Percentiles rank a stretch among this genome's conserved stretches.
These are phyloP conservation scores for Cheilosia vernalis DNA, from an alignment of 2,888 invertebrate species.

Conservation along the genomic window DNA sequence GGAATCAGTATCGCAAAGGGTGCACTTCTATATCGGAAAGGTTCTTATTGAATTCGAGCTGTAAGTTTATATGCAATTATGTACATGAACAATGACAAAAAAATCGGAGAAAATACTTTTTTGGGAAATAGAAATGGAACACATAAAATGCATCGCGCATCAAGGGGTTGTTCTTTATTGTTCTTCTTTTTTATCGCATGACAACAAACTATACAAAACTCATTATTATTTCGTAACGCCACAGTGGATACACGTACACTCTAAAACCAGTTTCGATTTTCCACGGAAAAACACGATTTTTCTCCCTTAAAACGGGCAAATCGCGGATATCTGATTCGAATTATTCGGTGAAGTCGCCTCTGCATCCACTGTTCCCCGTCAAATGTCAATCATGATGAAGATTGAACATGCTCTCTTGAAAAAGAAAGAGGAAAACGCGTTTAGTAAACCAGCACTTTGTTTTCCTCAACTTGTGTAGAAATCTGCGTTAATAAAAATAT, in stretches of 20 bases:
- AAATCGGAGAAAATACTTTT: too few relatives aligned
- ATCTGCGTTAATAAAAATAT: conserved; percentile 64
- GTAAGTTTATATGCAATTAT: too few relatives aligned
- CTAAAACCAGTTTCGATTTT: conserved; percentile 45
- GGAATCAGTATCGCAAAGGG: too few relatives aligned
- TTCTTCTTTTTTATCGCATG: conserved; percentile 6
- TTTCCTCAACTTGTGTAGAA: conserved; percentile 26
- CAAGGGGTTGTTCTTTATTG: conserved; percentile 33
- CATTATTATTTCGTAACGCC: conserved; percentile 25
- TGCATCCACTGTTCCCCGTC: conserved; percentile 35
- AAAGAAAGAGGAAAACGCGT: conserved; percentile 49
- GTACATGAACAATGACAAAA: too few relatives aligned
- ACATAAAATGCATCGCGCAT: conserved; percentile 1
- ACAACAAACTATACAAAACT: conserved; percentile 26
- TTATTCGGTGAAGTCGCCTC: conserved; percentile 33
- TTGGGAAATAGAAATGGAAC: too few relatives aligned
- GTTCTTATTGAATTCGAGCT: too few relatives aligned
- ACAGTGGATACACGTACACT: conserved; percentile 18
- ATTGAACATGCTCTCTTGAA: conserved; percentile 58
- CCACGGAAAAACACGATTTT: conserved; percentile 53
- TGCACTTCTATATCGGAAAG: too few relatives aligned
- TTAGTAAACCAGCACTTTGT: conserved; percentile 39
- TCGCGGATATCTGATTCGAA: conserved; percentile 61
- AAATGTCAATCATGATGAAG: conserved; percentile 67
- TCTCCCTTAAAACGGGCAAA: conserved; percentile 32